These are phyloP conservation scores for Nezara viridula DNA, from an alignment of 2,888 invertebrate genomes.

Conservation along the genomic window DNA sequence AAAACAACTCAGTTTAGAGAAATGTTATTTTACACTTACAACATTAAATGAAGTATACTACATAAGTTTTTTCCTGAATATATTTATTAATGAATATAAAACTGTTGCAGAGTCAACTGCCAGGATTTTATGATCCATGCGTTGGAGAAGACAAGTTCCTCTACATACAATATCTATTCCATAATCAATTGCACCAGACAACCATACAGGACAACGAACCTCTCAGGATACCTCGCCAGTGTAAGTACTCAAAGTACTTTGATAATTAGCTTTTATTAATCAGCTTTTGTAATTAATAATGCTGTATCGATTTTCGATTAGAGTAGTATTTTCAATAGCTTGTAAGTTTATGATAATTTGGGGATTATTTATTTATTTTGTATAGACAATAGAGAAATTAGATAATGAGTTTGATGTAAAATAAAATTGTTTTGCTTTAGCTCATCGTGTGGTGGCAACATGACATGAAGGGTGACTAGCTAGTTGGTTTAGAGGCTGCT, in stretches of 20 bases:
- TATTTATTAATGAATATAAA: not conserved
- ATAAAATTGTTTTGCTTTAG: conserved; percentile 19
- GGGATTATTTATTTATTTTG: no score
- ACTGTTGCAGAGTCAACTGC: conserved; percentile 85
- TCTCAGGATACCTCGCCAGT: conserved; percentile 82
- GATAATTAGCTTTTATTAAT: not conserved
- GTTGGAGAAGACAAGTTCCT: conserved; percentile 92
- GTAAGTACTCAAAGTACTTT: conserved; percentile 70
- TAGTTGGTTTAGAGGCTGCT: conserved; percentile 44
- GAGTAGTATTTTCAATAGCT: not conserved
- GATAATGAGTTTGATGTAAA: not conserved
- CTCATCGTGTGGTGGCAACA: conserved; percentile 51
- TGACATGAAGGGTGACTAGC: conserved; percentile 47
- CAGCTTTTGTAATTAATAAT: not conserved
- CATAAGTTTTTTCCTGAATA: no score
- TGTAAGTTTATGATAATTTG: not conserved
- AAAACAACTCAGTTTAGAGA: no score
- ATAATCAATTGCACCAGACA: conserved; percentile 83
- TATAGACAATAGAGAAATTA: not conserved
- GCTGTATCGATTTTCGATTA: not conserved
- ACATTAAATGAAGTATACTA: no score
- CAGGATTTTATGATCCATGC: conserved; percentile 97
- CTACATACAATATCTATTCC: conserved; percentile 87
- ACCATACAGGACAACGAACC: conserved; percentile 85
- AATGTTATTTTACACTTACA: no score